Evolutionary conservation across 2,113 vertebrate species (phyloP).

Genomic region (Oryzias celebensis): DNA sequence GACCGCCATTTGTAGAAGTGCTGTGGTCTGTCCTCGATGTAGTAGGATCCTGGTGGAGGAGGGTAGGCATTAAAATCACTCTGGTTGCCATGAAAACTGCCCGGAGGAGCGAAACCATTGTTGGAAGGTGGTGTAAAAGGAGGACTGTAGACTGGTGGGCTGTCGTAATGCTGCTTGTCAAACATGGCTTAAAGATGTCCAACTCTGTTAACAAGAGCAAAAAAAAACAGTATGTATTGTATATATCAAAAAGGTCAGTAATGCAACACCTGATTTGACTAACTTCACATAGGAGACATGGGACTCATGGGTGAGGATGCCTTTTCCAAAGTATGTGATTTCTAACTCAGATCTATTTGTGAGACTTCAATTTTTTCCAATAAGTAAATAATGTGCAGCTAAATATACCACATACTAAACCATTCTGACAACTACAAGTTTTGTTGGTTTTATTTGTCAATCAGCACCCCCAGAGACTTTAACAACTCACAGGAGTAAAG

Average conservation of each 20-base stretch:
- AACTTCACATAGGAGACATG: background rate
- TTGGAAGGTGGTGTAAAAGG: constrained; percentile 71
- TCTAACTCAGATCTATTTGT: too few relatives aligned
- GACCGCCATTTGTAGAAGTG: constrained; percentile 87
- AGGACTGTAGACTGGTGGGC: constrained; percentile 79
- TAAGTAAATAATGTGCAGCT: too few relatives aligned
- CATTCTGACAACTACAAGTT: too few relatives aligned
- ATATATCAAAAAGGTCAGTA: constrained; percentile 3
- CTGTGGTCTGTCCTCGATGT: constrained; percentile 80
- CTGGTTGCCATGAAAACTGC: constrained; percentile 65
- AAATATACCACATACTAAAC: too few relatives aligned
- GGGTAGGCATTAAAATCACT: constrained; percentile 78
- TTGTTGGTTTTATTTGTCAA: too few relatives aligned
- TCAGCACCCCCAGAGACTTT: too few relatives aligned
- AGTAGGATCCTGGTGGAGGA: constrained; percentile 83
- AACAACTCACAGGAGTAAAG: too few relatives aligned
- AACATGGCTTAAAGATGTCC: constrained; percentile 68
- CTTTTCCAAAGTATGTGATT: too few relatives aligned
- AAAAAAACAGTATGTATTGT: background rate
- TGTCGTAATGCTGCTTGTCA: constrained; percentile 77
- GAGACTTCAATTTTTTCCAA: too few relatives aligned
- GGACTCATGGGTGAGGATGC: background rate
- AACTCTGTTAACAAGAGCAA: constrained; percentile 17
- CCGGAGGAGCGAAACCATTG: constrained; percentile 70
- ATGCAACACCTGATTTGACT: constrained; percentile 37